Base-by-base conservation (phyloP, 2,888 invertebrate genomes). In the Calliopum simillimum region DNA sequence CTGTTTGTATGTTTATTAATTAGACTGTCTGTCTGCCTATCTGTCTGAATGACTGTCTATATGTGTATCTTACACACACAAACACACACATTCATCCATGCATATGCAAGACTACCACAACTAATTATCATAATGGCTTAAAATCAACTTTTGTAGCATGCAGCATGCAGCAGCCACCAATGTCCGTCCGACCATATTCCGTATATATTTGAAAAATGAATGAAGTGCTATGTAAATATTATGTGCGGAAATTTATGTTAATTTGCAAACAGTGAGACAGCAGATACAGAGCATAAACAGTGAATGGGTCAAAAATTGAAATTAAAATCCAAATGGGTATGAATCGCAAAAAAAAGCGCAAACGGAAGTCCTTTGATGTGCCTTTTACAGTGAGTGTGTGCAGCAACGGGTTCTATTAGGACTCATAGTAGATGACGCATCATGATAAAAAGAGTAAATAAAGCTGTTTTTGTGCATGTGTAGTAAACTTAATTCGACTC, bases 61-160 rank as follows among this genome's bases (percentile, higher is more conserved):
- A 33, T 33, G 33, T 33, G 33, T 33, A 33, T 33, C 33, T 8
- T 8, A 33, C 5, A 33, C 33, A 56, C 23, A 49, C 49, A 5
- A 5, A 11, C 44, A 47, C 12, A 21, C 62, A 62, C 14, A 62
- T 12, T 3, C 23, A 62, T 13, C 14, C 47, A 16, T 33, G 33
- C 59, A 44, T 44, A 19, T 44, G 16, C 59, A 61, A 13, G 41
- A 14, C 47, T 33, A 62, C 47, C 47, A 13, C 47, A 14, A 44
- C 65, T 65, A 65, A 65, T 65, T 65, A 65, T 55, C 53, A 65
- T 55, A 55, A 65, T 65, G 65, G 65, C 53, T 65, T 55, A 41
- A 65, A 65, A 65, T 65, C 65, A 55, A 43, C 14, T 14, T 56
- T 8, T 8, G 8, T 8, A 33, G 8, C 33, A 33, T 33, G 33